Base-by-base conservation (phyloP, 2,888 invertebrate species). In the Lithophane leautieri region DNA sequence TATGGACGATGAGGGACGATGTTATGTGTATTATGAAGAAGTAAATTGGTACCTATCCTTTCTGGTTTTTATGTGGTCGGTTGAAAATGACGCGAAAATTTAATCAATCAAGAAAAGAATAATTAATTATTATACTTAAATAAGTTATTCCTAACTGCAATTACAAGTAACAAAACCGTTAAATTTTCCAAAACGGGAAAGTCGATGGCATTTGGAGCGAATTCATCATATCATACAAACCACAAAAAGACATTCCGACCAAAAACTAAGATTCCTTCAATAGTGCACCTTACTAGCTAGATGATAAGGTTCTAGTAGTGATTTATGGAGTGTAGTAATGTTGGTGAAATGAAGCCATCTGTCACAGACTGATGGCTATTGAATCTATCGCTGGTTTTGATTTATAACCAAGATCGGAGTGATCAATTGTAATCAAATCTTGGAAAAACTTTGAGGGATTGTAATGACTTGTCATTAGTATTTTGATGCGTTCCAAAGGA, bases 321-420 rank as follows among this genome's bases (percentile, higher is more conserved):
- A 22, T 58, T 12, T n/a, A 9, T 54, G 54, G 28, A 54, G 44
- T 40, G 47, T 4, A 67, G 1, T 4, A 12, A 44, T 50, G 25
- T 52, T 75, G 50, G 78, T 65, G 8, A 58, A 66, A 62, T 66
- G 65, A 78, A 66, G 69, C 83, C 79, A 84, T 87, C 86, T 87
- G 86, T 87, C 88, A 82, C 70, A 61, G 40, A 28, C 62, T 87
- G 88, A 87, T 85, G 72, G 84, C 78, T 80, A 82, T 84, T 87
- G 84, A 85, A 87, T 85, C 79, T 70, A 85, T 85, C 22, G 76
- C 50, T 58, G 70, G 77, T 72, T 87, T 86, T 87, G 86, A 87
- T 87, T 87, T 86, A 87, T 87, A 73, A 71, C 86, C 52, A 62
- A 63, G 61, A 78, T 75, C 63, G 19, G 52, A 79, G 73, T 85